Evolutionary conservation across 2,113 vertebrate species (phyloP), one percentile per base, ranked within the genome.

Genomic region (Ceyx margarethae): DNA sequence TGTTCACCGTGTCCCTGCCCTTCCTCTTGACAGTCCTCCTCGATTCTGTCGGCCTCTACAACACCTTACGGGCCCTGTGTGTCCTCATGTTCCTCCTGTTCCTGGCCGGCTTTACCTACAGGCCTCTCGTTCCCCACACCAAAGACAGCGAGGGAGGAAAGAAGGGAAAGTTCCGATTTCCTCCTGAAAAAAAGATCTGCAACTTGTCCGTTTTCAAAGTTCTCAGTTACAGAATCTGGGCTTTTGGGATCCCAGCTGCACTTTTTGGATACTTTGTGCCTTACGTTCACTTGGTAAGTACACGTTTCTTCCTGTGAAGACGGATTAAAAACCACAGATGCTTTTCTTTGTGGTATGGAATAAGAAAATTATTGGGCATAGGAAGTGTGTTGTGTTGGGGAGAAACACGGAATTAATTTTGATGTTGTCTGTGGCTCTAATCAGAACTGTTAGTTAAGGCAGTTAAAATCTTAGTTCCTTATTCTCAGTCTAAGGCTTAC

Each of bases 191-290:
- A 88, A 97, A 97, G 87, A 9, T 99, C 87, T 99, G 98, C 96
- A 99, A 99, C 89, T 81, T 98, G 94, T 98, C 98, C 3, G 98
- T 99, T 97, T 99, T 99, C 98, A 99, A 97, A 97, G 98, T 98
- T 88, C 84, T 95, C 62, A 98, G 98, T 66, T 99, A 99, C 84
- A 97, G 98, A 17, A 99, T 99, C 77, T 99, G 99, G 99, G 98
- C 98, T 15, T 97, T 98, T 15, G 99, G 99, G 14, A 98, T 99
- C 72, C 99, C 99, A 2, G 97, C 98, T 14, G 99, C 99, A 2
- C 98, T 99, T 45, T 99, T 99, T 61, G 99, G 99, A 77, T 99
- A 99, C 94, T 99, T 98, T 83, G 99, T 99, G 97, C 99, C 99
- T 96, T 99, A 99, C 7, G 99, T 99, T 94, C 99, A 99, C 91